A percentile compares a stretch with the other conserved stretches of the same genome.
Evolutionary conservation across 2,113 vertebrate species (phyloP).

Genomic region (Chunga burmeisteri): DNA sequence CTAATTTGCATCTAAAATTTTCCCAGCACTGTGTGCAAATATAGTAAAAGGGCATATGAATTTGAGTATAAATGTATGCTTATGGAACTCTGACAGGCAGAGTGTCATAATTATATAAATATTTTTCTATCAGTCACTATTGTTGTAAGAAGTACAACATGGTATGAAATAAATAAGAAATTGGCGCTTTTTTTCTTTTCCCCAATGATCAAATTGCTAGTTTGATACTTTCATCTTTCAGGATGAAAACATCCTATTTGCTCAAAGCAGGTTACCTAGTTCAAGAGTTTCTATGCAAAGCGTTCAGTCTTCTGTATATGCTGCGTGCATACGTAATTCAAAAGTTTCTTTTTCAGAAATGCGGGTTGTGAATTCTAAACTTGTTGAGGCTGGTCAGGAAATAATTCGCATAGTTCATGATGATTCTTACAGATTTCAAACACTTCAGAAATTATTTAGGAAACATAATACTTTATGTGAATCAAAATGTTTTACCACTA

Average conservation of each 20-base stretch:
- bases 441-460: background rate
- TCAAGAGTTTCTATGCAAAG: background rate
- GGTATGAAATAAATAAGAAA: background rate
- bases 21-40: accelerated
- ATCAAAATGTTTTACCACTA: background rate
- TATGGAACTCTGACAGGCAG: background rate
- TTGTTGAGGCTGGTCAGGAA: background rate
- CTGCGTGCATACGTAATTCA: background rate
- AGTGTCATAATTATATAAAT: background rate
- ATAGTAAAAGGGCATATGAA: background rate
- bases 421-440: background rate
- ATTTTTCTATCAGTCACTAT: background rate
- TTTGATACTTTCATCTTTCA: background rate
- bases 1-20: background rate
- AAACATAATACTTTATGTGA: background rate
- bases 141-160: background rate
- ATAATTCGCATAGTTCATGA: background rate
- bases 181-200: background rate
- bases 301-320: background rate
- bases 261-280: background rate
- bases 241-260: background rate
- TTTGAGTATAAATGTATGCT: background rate
- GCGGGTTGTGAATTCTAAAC: background rate
- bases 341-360: background rate
- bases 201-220: background rate